A percentile compares a stretch with the other conserved stretches of the same genome.
Conservation (phyloP, 2,888 invertebrate genomes). For the Xestia xanthographa region DNA sequence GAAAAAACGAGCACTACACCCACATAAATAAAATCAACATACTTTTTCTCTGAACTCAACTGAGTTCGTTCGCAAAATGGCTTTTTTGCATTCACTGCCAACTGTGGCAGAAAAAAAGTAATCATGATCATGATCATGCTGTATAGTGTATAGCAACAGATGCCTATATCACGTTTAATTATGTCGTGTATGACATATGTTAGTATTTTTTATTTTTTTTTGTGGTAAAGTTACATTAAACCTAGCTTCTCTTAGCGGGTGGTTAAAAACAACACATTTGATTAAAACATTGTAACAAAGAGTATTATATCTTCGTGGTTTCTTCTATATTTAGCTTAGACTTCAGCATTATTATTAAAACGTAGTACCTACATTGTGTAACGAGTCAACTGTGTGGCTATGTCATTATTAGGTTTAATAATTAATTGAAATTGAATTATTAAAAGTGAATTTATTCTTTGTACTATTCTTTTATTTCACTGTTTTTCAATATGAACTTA, state of each 20-base stretch:
- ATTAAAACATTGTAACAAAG: slow-evolving; percentile 8
- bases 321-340: slow-evolving; percentile 27
- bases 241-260: slow-evolving; percentile 54
- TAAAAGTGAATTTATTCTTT: not conserved
- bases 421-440: not conserved
- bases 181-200: slow-evolving; percentile 48
- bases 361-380: slow-evolving; percentile 6
- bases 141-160: slow-evolving; percentile 41
- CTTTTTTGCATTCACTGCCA: slow-evolving; percentile 35
- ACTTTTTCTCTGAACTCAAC: slow-evolving; percentile 26
- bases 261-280: slow-evolving; percentile 41
- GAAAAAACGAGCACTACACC: not conserved
- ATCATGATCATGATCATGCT: slow-evolving; percentile 15
- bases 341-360: slow-evolving; percentile 21
- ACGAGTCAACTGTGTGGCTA: slow-evolving; percentile 3
- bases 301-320: slow-evolving; percentile 18
- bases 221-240: slow-evolving; percentile 15
- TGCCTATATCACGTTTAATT: slow-evolving; percentile 43
- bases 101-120: slow-evolving; percentile 35
- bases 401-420: not conserved
- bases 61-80: slow-evolving; percentile 24
- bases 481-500: no score
- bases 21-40: slow-evolving; percentile 4
- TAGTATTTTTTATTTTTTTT: slow-evolving; percentile 32
- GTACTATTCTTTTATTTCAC: no score